Conservation (phyloP, 2,888 invertebrate genomes). For the Hirudinaria manillensis region DNA sequence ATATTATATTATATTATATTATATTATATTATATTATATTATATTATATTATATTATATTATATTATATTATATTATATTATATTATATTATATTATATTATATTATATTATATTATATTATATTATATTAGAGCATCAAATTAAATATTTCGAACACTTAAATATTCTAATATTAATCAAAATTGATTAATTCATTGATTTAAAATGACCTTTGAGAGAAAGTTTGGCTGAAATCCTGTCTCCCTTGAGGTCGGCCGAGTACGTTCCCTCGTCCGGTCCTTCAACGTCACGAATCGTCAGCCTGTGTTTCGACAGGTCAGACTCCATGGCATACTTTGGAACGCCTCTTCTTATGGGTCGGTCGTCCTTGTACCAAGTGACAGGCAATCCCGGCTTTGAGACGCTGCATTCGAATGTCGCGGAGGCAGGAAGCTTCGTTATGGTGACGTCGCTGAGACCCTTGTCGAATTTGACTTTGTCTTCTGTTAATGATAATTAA, state of each 20-base stretch:
- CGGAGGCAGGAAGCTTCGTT: constrained; percentile 41
- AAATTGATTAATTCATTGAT: background rate
- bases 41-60: too few relatives aligned
- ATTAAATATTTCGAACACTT: too few relatives aligned
- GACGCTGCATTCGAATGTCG: constrained; percentile 49
- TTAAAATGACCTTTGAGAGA: constrained; percentile 33
- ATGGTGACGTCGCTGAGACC: constrained; percentile 37
- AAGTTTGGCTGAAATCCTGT: constrained; percentile 34
- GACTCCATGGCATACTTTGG: constrained; percentile 46
- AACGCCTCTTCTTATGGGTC: constrained; percentile 66
- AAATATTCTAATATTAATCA: background rate
- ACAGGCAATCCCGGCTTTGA: constrained; percentile 40
- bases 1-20: too few relatives aligned
- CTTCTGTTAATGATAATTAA: constrained; percentile 35
- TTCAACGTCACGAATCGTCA: constrained; percentile 47
- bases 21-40: too few relatives aligned
- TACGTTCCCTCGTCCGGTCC: constrained; percentile 50
- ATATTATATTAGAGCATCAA: too few relatives aligned
- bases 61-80: too few relatives aligned
- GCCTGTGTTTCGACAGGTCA: constrained; percentile 46
- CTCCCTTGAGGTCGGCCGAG: constrained; percentile 39
- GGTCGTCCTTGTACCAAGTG: constrained; percentile 39
- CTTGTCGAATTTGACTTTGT: constrained; percentile 36
- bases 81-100: too few relatives aligned
- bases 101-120: too few relatives aligned